These are phyloP conservation scores for Timandra comae DNA, from an alignment of 2,888 invertebrate genomes.

Conservation along the genomic window DNA sequence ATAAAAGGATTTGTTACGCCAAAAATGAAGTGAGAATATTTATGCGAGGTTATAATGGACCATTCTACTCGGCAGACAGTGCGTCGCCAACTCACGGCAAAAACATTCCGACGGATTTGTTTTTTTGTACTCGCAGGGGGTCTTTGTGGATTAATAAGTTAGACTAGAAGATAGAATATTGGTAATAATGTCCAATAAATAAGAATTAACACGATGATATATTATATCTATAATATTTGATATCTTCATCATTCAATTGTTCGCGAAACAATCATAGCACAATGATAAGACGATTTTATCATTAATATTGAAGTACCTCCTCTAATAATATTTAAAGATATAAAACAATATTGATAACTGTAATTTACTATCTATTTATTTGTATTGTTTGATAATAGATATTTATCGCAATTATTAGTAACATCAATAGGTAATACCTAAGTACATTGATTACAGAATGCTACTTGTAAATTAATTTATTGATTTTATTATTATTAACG, in stretches of 20 bases:
- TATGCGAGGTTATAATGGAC: slow-evolving; percentile 39
- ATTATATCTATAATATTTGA: slow-evolving; percentile 20
- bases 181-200: not conserved
- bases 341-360: slow-evolving; percentile 65
- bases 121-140: slow-evolving; percentile 31
- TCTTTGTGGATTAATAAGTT: slow-evolving; percentile 20
- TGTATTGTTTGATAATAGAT: slow-evolving; percentile 65
- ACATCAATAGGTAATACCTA: slow-evolving; percentile 32
- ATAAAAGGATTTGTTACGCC: slow-evolving; percentile 64
- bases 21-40: slow-evolving; percentile 51
- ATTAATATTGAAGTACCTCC: slow-evolving; percentile 51
- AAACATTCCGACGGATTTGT: slow-evolving; percentile 20
- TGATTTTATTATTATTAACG: too few relatives aligned
- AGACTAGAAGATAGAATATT: slow-evolving; percentile 1
- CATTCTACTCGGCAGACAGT: slow-evolving; percentile 52
- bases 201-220: not conserved
- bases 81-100: slow-evolving; percentile 45
- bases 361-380: slow-evolving; percentile 63
- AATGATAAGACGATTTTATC: slow-evolving; percentile 54
- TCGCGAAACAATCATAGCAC: slow-evolving; percentile 34
- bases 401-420: slow-evolving; percentile 60
- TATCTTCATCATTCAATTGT: slow-evolving; percentile 40
- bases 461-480: too few relatives aligned
- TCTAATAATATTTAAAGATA: slow-evolving; percentile 63
- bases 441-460: slow-evolving; percentile 38